Evolutionary conservation across 2,888 invertebrate species (phyloP).

Genomic region (Mythimna impura): DNA sequence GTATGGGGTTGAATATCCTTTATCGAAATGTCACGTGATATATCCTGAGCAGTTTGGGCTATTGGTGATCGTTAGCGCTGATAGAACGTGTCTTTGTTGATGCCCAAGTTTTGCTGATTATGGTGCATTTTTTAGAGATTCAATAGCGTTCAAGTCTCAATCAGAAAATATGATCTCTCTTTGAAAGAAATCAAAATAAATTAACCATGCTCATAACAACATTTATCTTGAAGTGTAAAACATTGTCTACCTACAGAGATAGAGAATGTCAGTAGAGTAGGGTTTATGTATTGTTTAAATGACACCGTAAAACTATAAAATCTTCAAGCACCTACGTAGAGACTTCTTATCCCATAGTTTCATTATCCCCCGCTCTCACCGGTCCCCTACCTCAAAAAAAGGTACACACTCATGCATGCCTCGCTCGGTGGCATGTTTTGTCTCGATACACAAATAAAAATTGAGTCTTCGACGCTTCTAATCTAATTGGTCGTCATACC

Average conservation of each 20-base stretch:
- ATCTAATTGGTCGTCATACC: slow-evolving; percentile 70
- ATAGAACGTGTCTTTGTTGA: not conserved
- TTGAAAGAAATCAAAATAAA: not conserved
- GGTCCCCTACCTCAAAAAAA: slow-evolving; percentile 24
- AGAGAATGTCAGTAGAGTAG: too few species aligned
- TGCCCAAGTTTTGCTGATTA: too few species aligned
- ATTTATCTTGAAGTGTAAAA: not conserved
- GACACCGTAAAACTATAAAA: not conserved
- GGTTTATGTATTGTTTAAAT: not conserved
- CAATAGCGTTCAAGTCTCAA: not conserved
- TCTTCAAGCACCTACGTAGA: not conserved
- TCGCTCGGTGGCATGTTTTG: slow-evolving; percentile 58
- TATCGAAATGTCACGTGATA: too few species aligned
- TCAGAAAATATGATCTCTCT: not conserved
- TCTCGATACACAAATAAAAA: slow-evolving; percentile 62
- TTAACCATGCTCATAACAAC: not conserved
- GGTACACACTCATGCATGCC: slow-evolving; percentile 23
- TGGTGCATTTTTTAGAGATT: not conserved
- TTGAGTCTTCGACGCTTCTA: slow-evolving; percentile 67
- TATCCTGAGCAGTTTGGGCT: not conserved
- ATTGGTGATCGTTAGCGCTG: not conserved
- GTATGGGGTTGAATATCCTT: not conserved
- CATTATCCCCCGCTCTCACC: slow-evolving; percentile 1
- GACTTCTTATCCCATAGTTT: not conserved
- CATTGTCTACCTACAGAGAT: not conserved